Evolutionary conservation across 2,113 vertebrate genomes (phyloP), one percentile per base, ranked within the genome.

Genomic region (Catharus minimus): DNA sequence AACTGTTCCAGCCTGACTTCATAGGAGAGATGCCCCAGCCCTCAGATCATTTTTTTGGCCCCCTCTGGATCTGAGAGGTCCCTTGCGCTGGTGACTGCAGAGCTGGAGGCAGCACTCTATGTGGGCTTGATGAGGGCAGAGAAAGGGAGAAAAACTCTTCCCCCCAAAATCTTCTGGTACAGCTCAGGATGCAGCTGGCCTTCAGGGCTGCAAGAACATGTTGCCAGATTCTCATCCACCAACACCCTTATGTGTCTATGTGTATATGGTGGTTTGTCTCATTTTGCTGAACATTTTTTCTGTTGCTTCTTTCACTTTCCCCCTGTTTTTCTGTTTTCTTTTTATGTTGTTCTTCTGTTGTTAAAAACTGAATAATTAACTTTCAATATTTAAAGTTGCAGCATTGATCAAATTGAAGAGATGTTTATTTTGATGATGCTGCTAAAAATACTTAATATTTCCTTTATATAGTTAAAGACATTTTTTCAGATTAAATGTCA

Each of bases 381-480:
- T 11, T 83, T 26, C 32, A 77, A 4, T 82, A 86, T 91, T 94
- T 92, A 92, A 80, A 77, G 24, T 14, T 82, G 6, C n/a, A 73
- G 55, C 26, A 55, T 0, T 18, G 44, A 71, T 82, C 56, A 60
- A 88, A 73, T 71, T 27, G 47, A 58, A 68, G 14, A 60, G 5
- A 61, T 5, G 4, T 41, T 80, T 5, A 36, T 77, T 92, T 66
- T 82, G 55, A 57, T 78, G 38, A 33, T 55, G 15, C 4, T 36
- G 23, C 22, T 84, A 43, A 93, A 89, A 71, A 75, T 24, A 9
- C 0, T 19, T 56, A 64, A 24, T 16, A 18, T 61, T 72, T 75
- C 11, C 24, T 47, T 86, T 88, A 68, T 11, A n/a, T 60, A 75
- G 10, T 81, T 92, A 41, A 90, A 82, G 53, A 41, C 1, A 2